Percentiles rank a stretch among this genome's conserved stretches.
Evolutionary conservation across 2,113 vertebrate species (phyloP).

Genomic region (Neogobius melanostomus): DNA sequence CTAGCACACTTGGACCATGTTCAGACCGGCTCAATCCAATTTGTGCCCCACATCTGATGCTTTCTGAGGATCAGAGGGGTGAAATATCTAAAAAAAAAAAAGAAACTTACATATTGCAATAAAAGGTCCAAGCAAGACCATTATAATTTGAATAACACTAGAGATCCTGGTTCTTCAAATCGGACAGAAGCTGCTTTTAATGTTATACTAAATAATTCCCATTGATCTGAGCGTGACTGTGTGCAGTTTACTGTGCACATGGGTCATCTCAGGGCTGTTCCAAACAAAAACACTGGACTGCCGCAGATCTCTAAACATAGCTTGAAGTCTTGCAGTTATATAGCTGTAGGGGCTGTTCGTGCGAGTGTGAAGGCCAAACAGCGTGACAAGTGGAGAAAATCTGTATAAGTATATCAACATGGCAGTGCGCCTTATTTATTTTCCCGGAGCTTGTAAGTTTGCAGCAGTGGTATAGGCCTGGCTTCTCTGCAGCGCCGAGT

Average conservation of each 20-base stretch:
- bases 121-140: too few relatives aligned
- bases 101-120: too few relatives aligned
- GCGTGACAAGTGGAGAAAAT: slow-evolving; percentile 6
- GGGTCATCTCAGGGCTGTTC: neutral
- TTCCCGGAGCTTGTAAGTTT: slow-evolving; percentile 21
- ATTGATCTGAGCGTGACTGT: too few relatives aligned
- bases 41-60: neutral
- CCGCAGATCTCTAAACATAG: neutral
- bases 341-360: neutral
- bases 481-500: slow-evolving; percentile 12
- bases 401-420: slow-evolving; percentile 8
- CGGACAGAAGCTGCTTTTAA: too few relatives aligned
- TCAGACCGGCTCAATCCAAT: neutral
- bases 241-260: too few relatives aligned
- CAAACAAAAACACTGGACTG: neutral
- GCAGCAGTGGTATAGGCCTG: slow-evolving; percentile 24
- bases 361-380: neutral
- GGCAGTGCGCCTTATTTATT: slow-evolving; percentile 28
- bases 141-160: too few relatives aligned
- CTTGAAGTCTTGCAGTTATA: neutral
- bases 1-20: slow-evolving; percentile 51
- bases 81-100: too few relatives aligned
- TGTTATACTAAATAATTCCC: too few relatives aligned
- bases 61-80: neutral
- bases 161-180: too few relatives aligned